Base-by-base conservation (phyloP, 2,888 invertebrate genomes). In the Agrochola lota region DNA sequence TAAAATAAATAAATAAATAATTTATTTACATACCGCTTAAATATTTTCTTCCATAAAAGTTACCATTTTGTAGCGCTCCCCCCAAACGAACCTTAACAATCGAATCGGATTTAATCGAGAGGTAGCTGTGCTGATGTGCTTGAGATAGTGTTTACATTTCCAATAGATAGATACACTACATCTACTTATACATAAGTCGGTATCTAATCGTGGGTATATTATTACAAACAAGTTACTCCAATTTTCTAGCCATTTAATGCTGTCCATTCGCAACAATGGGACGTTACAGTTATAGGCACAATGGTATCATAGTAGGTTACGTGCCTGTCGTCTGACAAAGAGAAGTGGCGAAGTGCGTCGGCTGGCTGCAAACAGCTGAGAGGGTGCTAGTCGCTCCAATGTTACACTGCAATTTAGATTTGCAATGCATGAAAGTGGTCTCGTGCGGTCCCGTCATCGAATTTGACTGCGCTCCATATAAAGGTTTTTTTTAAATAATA, bases 341-440 rank as follows among this genome's bases (percentile, higher is more conserved):
- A 7, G 43, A 60, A 73, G 46, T 67, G 40, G 67, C 40, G 59
- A 63, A 15, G 5, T 35, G 62, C 69, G 46, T 72, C 46, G 46
- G 11, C 46, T 23, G 64, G 15, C 46, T 52, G 62, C 59, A 81
- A 70, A 74, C 66, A 72, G 60, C 49, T 40, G 12, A 49, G 60
- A 62, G 66, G 57, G 26, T 35, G 63, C 59, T 43, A 30, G 26
- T 20, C 55, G 49, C 67, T 67, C 26, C 26, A 35, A 15, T 15
- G 55, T 49, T 62, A 62, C 49, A 43, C 9, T 63, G 43, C 68
- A 55, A 69, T 71, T 46, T 26, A 49, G 26, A 84, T 85, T 78
- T 74, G 69, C 69, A 78, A 74, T 84, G 69, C 74, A 77, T 84
- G 68, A 82, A 70, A 40, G 23, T 35, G 68, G n/a, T 52, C 40